These are phyloP conservation scores for Auanema sp. DNA, from an alignment of 2,888 invertebrate species.

Conservation along the genomic window DNA sequence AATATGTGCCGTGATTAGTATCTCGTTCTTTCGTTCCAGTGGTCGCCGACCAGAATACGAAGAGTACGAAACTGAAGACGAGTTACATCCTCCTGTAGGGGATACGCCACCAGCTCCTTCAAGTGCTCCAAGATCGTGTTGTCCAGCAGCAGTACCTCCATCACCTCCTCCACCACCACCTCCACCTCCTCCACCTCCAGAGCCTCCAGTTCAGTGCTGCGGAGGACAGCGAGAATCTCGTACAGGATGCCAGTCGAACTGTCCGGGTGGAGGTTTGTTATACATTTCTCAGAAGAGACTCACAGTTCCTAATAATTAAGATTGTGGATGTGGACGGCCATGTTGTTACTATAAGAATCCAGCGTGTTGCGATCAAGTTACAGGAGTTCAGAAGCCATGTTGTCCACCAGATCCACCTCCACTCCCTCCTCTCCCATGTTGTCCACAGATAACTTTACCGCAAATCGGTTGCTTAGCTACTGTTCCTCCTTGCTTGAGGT, in stretches of 20 bases:
- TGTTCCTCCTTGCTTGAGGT: constrained; percentile 50
- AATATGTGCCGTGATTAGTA: not conserved
- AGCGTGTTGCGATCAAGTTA: constrained; percentile 43
- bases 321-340: constrained; percentile 54
- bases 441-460: constrained; percentile 43
- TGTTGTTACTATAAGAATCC: constrained; percentile 58
- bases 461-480: constrained; percentile 33
- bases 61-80: constrained; percentile 46
- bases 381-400: constrained; percentile 40
- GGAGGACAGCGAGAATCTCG: constrained; percentile 22
- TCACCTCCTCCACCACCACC: constrained; percentile 55
- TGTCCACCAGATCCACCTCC: constrained; percentile 49
- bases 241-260: constrained; percentile 33
- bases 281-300: not conserved
- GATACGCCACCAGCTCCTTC: not conserved
- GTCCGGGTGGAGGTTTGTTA: constrained; percentile 33
- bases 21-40: constrained; percentile 12
- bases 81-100: constrained; percentile 15
- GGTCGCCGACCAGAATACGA: constrained; percentile 52
- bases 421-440: constrained; percentile 51
- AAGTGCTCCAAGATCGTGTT: constrained; percentile 50
- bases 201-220: constrained; percentile 55
- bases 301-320: constrained; percentile 29
- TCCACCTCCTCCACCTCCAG: constrained; percentile 57
- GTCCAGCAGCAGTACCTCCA: constrained; percentile 50